These are phyloP conservation scores for Philotrypesis tridentata DNA, from an alignment of 1,140 invertebrate genomes.

Conservation along the genomic window DNA sequence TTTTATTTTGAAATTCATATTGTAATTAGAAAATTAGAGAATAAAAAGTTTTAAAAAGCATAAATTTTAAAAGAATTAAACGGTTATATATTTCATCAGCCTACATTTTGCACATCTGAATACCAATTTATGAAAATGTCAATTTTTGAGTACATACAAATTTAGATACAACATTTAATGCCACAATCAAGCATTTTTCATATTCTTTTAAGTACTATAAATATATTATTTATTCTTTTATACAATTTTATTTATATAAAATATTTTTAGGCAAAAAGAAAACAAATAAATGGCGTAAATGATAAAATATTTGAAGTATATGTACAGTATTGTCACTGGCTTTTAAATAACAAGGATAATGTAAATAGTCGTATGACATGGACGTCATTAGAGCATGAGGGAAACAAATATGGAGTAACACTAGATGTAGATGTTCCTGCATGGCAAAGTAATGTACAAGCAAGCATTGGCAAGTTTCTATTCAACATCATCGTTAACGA, in stretches of 20 bases:
- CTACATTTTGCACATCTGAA: no score
- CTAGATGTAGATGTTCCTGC: slow-evolving; percentile 74
- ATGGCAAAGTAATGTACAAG: slow-evolving; percentile 80
- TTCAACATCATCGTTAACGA: slow-evolving; percentile 91
- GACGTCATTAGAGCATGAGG: slow-evolving; percentile 78
- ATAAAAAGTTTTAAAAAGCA: no score
- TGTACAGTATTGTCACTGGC: slow-evolving; percentile 82
- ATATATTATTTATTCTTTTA: no score
- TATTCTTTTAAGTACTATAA: no score
- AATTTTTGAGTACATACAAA: no score
- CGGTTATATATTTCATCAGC: no score
- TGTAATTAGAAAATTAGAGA: no score
- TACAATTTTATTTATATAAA: slow-evolving; percentile 15
- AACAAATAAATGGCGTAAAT: slow-evolving; percentile 78
- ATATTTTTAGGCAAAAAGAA: slow-evolving; percentile 74
- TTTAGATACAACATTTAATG: no score
- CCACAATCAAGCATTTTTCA: no score
- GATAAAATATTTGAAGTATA: slow-evolving; percentile 82
- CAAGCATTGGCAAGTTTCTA: slow-evolving; percentile 85
- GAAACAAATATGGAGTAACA: slow-evolving; percentile 75
- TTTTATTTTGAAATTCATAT: no score
- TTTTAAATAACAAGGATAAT: slow-evolving; percentile 71
- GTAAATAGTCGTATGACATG: slow-evolving; percentile 83
- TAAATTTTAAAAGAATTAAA: no score
- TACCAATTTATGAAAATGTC: no score